Evolutionary conservation across 2,888 invertebrate genomes (phyloP).

Genomic region (Drosophila macrospina): DNA sequence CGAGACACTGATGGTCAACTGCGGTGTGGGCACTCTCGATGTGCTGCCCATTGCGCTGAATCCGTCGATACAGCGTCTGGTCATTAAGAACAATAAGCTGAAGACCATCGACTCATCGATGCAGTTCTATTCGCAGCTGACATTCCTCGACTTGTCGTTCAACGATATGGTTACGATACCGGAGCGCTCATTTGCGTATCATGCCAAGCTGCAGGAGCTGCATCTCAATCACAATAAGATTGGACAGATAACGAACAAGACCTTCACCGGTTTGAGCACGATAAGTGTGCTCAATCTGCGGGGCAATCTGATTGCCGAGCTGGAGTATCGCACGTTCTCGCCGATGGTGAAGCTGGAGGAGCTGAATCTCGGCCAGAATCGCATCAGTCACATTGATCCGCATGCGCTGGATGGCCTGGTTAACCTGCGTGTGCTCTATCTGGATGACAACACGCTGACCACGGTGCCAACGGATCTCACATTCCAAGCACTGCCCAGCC

Average conservation of each 20-base stretch:
- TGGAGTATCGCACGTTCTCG: slow-evolving; percentile 91
- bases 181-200: slow-evolving; percentile 91
- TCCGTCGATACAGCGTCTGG: slow-evolving; percentile 94
- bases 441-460: slow-evolving; percentile 93
- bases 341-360: slow-evolving; percentile 92
- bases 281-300: slow-evolving; percentile 92
- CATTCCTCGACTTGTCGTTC: slow-evolving; percentile 93
- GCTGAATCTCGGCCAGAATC: slow-evolving; percentile 93
- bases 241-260: slow-evolving; percentile 91
- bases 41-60: slow-evolving; percentile 96
- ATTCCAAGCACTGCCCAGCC: slow-evolving; percentile 90
- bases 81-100: slow-evolving; percentile 93
- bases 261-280: slow-evolving; percentile 91
- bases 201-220: slow-evolving; percentile 92
- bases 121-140: slow-evolving; percentile 94
- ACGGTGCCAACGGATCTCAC: slow-evolving; percentile 90
- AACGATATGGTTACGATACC: slow-evolving; percentile 94
- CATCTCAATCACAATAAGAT: slow-evolving; percentile 94
- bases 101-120: slow-evolving; percentile 95
- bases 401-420: slow-evolving; percentile 91
- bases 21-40: slow-evolving; percentile 94
- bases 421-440: slow-evolving; percentile 91
- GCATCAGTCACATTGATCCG: slow-evolving; percentile 92
- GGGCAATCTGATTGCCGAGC: slow-evolving; percentile 92
- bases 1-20: slow-evolving; percentile 93